These are phyloP conservation scores for Cyanoliseus patagonus DNA, from an alignment of 2,113 vertebrate species.

Conservation along the genomic window DNA sequence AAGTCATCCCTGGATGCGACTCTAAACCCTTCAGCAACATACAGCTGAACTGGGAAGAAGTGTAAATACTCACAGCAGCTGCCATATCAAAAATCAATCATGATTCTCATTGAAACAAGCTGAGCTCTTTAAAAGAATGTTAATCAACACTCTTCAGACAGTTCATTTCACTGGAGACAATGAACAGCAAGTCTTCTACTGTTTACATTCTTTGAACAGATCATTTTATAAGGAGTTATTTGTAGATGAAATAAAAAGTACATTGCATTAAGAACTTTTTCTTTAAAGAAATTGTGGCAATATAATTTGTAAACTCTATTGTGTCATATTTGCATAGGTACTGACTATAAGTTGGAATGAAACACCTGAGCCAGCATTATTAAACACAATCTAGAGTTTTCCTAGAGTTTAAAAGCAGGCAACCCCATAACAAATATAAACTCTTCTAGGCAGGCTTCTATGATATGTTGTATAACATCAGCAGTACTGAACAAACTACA, in stretches of 20 bases:
- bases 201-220: background rate
- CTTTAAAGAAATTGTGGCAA: background rate
- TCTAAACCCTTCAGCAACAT: background rate
- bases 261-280: background rate
- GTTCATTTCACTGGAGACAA: background rate
- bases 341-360: background rate
- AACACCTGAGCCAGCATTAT: background rate
- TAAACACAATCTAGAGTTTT: background rate
- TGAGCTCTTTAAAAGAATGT: background rate
- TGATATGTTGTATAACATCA: background rate
- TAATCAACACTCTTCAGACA: background rate
- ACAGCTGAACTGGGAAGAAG: background rate
- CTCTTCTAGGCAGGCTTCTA: background rate
- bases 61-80: conserved; percentile 10
- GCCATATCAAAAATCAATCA: conserved; percentile 12
- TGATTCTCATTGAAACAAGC: background rate
- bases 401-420: background rate
- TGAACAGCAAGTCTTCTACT: background rate
- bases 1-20: background rate
- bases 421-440: background rate
- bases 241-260: background rate
- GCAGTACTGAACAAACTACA: background rate
- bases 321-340: background rate
- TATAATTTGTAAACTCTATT: background rate
- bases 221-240: background rate